Base-by-base conservation (phyloP, 2,113 vertebrate species). In the Tragulus kanchil region DNA sequence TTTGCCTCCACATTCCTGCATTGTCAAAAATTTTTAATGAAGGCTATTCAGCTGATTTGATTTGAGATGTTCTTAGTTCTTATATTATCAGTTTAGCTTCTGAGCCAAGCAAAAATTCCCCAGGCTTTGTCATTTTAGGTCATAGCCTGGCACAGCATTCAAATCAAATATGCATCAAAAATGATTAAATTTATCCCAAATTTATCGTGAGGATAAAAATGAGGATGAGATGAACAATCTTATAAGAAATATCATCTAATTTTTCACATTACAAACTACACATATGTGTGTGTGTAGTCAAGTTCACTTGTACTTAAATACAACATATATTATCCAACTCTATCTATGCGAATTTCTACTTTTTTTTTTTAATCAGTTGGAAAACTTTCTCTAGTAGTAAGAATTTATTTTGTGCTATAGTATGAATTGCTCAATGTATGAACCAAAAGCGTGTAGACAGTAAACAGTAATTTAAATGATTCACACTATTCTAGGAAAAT, bases 271-370 rank as follows among this genome's bases (percentile, higher is more conserved):
- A 25, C 8, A 81, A 0, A 1, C 14, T 65, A 15, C 52, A 17
- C 52, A 8, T n/a, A 25, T 62, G 23, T 75, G 14, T 85, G n/a
- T 31, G 15, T 96, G 36, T 64, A 69, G 28, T 85, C 71, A 78
- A 65, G 93, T 71, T 73, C 9, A 65, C 17, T 90, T 93, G 62
- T 93, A 52, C 19, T 91, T 96, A 94, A 96, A 87, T 94, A 36
- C 8, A 65, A 85, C 8, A 77, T 75, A 77, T 14, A 23, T 95
- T 52, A 50, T 83, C 42, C 11, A 89, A 21, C 93, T 86, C 42
- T 5, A 93, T 36, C 21, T 92, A 79, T 52, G 23, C 23, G 84
- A 82, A 56, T 85, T 90, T 93, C 9, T 50, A 64, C 28, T 59
- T 65, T 61, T 94, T 54, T 71, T 96, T 69, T 95, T 93, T 85